Conservation (phyloP, 2,888 invertebrate genomes). For the Cryptus armator region DNA sequence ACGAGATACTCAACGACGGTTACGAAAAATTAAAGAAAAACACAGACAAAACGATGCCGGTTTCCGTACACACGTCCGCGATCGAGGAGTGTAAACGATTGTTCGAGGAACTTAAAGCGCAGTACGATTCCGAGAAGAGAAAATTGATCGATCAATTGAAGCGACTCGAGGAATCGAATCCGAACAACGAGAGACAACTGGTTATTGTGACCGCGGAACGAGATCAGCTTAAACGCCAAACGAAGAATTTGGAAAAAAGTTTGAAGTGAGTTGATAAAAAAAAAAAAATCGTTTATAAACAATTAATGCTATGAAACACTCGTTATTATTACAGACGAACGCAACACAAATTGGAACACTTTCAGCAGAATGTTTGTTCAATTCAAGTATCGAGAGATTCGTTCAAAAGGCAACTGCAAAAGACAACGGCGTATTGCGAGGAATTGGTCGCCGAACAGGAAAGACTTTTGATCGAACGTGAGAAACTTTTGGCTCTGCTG, state of each 20-base stretch:
- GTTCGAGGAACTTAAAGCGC: constrained; percentile 91
- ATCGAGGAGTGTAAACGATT: constrained; percentile 91
- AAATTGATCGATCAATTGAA: constrained; percentile 87
- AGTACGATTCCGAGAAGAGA: constrained; percentile 90
- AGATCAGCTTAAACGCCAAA: constrained; percentile 86
- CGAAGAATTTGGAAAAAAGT: constrained; percentile 87
- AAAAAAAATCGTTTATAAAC: not conserved
- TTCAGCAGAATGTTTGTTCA: constrained; percentile 85
- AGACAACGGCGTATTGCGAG: constrained; percentile 86
- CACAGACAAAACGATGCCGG: constrained; percentile 87
- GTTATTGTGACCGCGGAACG: constrained; percentile 84
- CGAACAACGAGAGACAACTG: constrained; percentile 86
- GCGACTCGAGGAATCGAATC: constrained; percentile 85
- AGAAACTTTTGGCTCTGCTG: constrained; percentile 75
- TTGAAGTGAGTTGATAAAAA: constrained; percentile 84
- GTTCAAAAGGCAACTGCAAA: constrained; percentile 86
- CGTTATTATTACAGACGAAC: constrained; percentile 81
- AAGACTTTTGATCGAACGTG: constrained; percentile 83
- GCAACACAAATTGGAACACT: constrained; percentile 85
- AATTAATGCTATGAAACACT: not conserved
- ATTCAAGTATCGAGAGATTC: constrained; percentile 86
- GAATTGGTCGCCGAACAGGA: constrained; percentile 87
- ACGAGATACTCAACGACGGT: constrained; percentile 86
- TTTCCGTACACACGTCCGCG: constrained; percentile 89
- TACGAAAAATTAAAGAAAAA: constrained; percentile 87